Base-by-base conservation (phyloP, 1,140 invertebrate species). In the Uloborus diversus region DNA sequence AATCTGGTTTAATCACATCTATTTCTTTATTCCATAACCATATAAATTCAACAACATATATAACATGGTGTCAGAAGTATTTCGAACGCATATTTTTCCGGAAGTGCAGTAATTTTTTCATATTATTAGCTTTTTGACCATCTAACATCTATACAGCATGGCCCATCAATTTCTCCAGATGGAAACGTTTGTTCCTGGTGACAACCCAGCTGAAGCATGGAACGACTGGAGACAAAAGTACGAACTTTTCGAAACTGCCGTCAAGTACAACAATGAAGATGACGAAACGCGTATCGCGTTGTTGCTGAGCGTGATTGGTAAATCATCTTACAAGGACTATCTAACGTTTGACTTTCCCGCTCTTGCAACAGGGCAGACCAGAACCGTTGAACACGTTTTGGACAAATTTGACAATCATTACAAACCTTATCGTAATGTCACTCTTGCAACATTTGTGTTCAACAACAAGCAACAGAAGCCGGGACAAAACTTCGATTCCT, bases 361-460 rank as follows among this genome's bases (percentile, higher is more conserved):
- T 27, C 56, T 59, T 27, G 27, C 56, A 28, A 27, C 20, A 25
- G 27, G 56, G 4, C 3, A 27, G 27, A 28, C 25, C 28, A 27
- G 56, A 28, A 28, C 56, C 5, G 28, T 59, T 5, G 30, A 59
- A n/a, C 23, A 59, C 13, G 25, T 59, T 30, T n/a, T 59, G 4
- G 56, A 59, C 56, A 59, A 59, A 27, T 59, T 59, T 30, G 56
- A 59, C 27, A n/a, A 59, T 14, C 56, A 59, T 59, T 59, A 59
- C n/a, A 27, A 9, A 3, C 56, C 56, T 27, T 28, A 59, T 59
- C 7, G 27, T 28, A 59, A 59, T 30, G 56, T 59, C 4, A 59
- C 56, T 27, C 13, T 59, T 4, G 5, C 25, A 7, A 13, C 56
- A 4, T 59, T 28, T 59, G 25, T 59, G 4, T 59, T 59, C 30